Evolutionary conservation across 2,888 invertebrate genomes (phyloP), one percentile per base, ranked within the genome.

Genomic region (Aphidius colemani): DNA sequence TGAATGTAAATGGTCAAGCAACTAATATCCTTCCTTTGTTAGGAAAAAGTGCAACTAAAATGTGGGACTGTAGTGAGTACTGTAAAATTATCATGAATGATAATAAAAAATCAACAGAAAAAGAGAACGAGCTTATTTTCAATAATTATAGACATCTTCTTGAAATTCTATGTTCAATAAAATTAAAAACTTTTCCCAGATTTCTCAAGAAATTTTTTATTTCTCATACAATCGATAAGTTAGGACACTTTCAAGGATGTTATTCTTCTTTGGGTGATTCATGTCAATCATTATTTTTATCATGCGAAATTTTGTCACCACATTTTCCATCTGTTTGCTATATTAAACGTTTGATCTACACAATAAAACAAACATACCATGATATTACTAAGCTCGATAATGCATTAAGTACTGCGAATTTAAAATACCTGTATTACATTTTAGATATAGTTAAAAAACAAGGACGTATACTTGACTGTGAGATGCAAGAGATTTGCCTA

Each of bases 11-110:
- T n/a, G 59, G 59, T 18, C 43, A 40, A 13, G 10, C 51, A 10
- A 50, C 41, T n/a, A 59, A 59, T 7, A 41, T 59, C 44, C 41
- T 59, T n/a, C 41, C 50, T n/a, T 10, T 51, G 5, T 13, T 43
- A 39, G 10, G n/a, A 18, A 44, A 18, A n/a, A 30, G 43, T n/a
- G 39, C 7, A 39, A 48, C 40, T 7, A 46, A 50, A 60, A 11
- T 43, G 30, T 55, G 61, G 55, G 7, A 18, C 10, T 53, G 55
- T 13, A 61, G 43, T 53, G 44, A 30, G 2, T 41, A 59, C 43
- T 55, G 61, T 45, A n/a, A n/a, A 39, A 59, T 50, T 30, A 5
- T 30, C 5, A 5, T 5, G 30, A 5, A 30, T 5, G 5, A 30
- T 5, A 2, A 30, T 30, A 30, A 30, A 30, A 4, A 2, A 30